Evolutionary conservation across 2,888 invertebrate genomes (phyloP), one percentile per base, ranked within the genome.

Genomic region (Scaptomyza caliginosa): DNA sequence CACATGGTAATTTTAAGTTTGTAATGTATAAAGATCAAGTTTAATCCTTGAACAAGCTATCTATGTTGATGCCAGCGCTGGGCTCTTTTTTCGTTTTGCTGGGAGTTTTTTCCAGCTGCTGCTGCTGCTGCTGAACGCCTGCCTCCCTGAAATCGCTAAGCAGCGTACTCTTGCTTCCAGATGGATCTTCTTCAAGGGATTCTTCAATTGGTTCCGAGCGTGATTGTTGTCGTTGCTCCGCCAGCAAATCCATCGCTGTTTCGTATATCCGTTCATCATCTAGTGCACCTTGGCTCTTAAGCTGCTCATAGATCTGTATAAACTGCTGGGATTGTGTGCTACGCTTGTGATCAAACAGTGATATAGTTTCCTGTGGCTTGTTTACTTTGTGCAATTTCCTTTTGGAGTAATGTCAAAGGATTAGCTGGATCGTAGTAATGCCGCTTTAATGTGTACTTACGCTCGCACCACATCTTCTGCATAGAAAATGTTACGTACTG

Each of bases 391-490:
- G 95, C 77, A 94, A 94, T 90, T 94, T 93, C 16, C 96, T 96
- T 90, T 40, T n/a, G 7, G 19, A 8, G 4, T 3, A 26, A 28
- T 11, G 1, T 8, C 7, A 16, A 23, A 23, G 3, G 4, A 6
- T 32, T 13, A 11, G n/a, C 8, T 8, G 5, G 34, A 34, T 3
- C 8, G 16, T 3, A 0, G 7, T 23, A 17, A 4, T 2, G 4
- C 10, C 21, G 7, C 10, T 30, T 10, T 2, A 6, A 0, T 0
- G 10, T 3, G 7, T 4, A 82, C 88, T 93, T 93, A 98, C 98
- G 95, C 96, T 94, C 98, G 93, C 13, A 96, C 91, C 52, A 92
- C 86, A 92, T 98, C 98, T 92, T 98, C 98, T 50, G 94, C 92
- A 86, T 97, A 98, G 77, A 97, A 95, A 77, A 98, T 96, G 71